phyloP scores from a whole-genome alignment of 1,140 invertebrate genomes.

The Heliconius himera region DNA sequence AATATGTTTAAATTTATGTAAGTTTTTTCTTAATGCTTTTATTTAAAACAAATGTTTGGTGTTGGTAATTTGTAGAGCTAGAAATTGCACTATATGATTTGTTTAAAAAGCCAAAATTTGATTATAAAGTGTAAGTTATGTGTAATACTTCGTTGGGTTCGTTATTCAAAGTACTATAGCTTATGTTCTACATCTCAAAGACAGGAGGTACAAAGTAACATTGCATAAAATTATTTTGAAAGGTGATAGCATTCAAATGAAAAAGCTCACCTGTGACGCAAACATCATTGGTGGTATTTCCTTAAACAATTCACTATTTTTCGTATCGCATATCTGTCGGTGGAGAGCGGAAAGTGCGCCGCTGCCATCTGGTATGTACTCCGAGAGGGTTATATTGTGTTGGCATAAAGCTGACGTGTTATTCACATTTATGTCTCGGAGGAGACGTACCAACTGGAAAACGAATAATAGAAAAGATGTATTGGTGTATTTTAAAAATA shows the following conservation, averaged over 20 bases:
- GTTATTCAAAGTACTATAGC: too few relatives aligned
- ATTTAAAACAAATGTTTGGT: too few relatives aligned
- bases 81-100: too few relatives aligned
- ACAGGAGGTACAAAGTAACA: neutral
- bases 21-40: too few relatives aligned
- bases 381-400: slow-evolving; percentile 59
- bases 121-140: too few relatives aligned
- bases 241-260: neutral
- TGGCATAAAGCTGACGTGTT: slow-evolving; percentile 63
- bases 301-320: slow-evolving; percentile 50
- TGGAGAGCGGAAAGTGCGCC: slow-evolving; percentile 54
- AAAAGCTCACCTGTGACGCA: slow-evolving; percentile 66
- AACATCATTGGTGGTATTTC: slow-evolving; percentile 68
- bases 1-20: neutral
- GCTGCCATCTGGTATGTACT: slow-evolving; percentile 65
- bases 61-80: too few relatives aligned
- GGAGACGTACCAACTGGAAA: slow-evolving; percentile 38
- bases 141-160: too few relatives aligned
- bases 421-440: slow-evolving; percentile 70
- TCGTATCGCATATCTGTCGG: slow-evolving; percentile 52
- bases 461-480: neutral
- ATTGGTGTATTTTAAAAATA: too few relatives aligned
- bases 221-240: neutral
- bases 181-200: too few relatives aligned
- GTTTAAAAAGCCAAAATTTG: too few relatives aligned